Evolutionary conservation across 2,113 vertebrate species (phyloP), one percentile per base, ranked within the genome.

Genomic region (Otus sunia): DNA sequence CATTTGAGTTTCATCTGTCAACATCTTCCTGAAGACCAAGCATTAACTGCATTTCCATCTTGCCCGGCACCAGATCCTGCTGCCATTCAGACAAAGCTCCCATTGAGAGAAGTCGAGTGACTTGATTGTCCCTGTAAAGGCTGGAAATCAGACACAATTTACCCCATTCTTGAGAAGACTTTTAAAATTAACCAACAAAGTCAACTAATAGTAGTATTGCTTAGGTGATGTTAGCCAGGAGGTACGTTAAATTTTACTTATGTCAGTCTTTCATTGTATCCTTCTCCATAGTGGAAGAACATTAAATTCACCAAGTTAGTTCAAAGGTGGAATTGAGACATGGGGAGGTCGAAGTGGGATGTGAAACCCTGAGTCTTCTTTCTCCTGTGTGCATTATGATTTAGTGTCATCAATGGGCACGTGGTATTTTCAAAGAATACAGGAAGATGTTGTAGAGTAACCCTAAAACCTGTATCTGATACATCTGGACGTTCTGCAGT

Each of bases 1-100:
- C 87, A 87, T 83, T 88, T 82, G 77, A 88, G 58, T 90, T 91
- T 87, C 67, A 92, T 91, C 89, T 96, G 71, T 95, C 94, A 96
- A 43, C 66, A 47, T 52, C 41, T 77, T 95, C 84, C 74, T 67
- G 71, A 92, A 91, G 67, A 79, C 41, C 45, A 64, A 91, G 59
- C 67, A 63, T 72, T 67, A 86, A 86, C 47, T 53, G 10, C 0
- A 3, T 55, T 94, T 87, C 88, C 76, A 66, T 87, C 53, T 95
- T 85, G 71, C 45, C 62, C 43, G 18, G 62, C 12, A 34, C 69
- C 41, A 78, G 66, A 79, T 64, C 73, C 52, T 58, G 67, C 71
- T 67, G 56, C 86, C 67, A 56, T 68, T 85, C 59, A 91, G 64
- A 92, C 53, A 94, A 94, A 94, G 68, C 37, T 72, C 37, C 68